phyloP scores from a whole-genome alignment of 1,140 invertebrate species.

The Aplysia californica region DNA sequence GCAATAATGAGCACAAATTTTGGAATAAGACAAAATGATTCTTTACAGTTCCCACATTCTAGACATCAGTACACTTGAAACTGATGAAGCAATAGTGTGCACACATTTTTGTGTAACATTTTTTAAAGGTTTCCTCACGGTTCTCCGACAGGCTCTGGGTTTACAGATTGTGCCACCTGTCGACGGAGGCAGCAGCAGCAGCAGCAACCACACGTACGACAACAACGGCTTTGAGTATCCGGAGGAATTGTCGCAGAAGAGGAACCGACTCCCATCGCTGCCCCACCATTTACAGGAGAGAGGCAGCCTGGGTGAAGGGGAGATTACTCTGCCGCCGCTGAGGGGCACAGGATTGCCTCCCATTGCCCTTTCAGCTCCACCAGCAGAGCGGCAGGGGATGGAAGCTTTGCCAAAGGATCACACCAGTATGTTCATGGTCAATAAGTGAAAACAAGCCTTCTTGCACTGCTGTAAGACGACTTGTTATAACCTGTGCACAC shows the following conservation, averaged over 20 bases:
- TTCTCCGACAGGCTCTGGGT: neutral
- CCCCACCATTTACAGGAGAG: neutral
- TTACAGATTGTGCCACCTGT: neutral
- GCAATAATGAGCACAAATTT: neutral
- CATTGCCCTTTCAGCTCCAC: no score
- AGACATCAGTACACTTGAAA: neutral
- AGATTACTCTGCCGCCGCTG: conserved; percentile 10
- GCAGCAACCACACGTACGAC: neutral
- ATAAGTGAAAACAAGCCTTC: no score
- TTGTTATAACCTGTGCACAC: no score
- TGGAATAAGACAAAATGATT: neutral
- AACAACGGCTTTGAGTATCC: neutral
- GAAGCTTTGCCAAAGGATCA: no score
- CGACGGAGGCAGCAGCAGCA: neutral
- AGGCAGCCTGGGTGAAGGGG: neutral
- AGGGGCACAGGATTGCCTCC: conserved; percentile 4
- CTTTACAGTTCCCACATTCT: neutral
- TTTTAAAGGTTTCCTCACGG: neutral
- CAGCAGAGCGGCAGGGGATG: no score
- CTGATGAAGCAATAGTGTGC: no score
- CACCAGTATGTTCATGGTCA: no score
- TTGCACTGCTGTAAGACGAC: no score
- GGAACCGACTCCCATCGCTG: neutral
- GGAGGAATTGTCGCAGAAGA: neutral
- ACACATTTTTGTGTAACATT: neutral